Base-by-base conservation (phyloP, 2,113 vertebrate genomes). In the Poeciliopsis occidentalis region DNA sequence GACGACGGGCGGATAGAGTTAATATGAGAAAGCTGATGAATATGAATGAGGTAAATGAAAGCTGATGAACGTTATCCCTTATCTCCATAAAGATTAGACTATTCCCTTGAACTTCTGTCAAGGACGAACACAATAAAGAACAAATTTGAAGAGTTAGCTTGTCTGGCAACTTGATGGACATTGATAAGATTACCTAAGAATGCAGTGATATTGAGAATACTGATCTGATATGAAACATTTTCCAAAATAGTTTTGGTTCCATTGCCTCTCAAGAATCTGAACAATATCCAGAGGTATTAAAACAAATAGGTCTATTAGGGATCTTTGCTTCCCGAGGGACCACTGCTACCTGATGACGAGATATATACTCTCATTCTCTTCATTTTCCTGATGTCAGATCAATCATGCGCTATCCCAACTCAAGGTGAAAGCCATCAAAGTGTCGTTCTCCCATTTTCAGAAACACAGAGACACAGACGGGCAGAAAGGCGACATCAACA, bases 1-100 rank as follows among this genome's bases (percentile, higher is more conserved):
- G 77, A 83, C 60, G 69, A 60, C 68, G 24, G 65, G 60, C 60
- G n/a, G 64, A 76, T 78, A 64, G 83, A 85, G 83, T 85, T 86
- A 83, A 91, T 79, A 79, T 71, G 72, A 75, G 85, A 64, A 72
- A 60, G 81, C 82, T 87, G 71, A 88, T 93, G 88, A 91, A 92
- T 92, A 91, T 92, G 88, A 89, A 91, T 90, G 87, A 91, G 91
- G 84, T 82, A 90, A 92, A 90, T 87, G 90, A 91, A 89, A 90
- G 90, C 89, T 91, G 90, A 92, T 91, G 87, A 92, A 87, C 85
- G 90, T 87, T 92, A 87, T 87, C 88, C 76, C 82, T 94, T 92
- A 93, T 94, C 93, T 91, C 86, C 80, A 85, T 84, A 79, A 88
- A 91, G 91, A 93, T 94, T 92, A 93, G 85, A 88, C 85, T 68